These are phyloP conservation scores for Camponotus fellah DNA, from an alignment of 2,888 invertebrate species.

Conservation along the genomic window DNA sequence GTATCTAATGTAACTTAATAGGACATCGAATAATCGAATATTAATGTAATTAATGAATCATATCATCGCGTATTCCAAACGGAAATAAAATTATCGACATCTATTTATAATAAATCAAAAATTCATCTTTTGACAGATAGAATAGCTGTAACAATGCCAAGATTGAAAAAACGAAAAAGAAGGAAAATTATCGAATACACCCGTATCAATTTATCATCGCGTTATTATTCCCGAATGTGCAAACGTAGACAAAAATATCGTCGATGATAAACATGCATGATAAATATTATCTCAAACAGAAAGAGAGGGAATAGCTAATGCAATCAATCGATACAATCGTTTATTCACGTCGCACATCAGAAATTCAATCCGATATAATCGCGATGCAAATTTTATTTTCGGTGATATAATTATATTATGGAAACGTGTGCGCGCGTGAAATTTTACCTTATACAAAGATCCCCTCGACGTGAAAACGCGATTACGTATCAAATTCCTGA, in stretches of 20 bases:
- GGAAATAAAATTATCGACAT: slow-evolving; percentile 11
- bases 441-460: neutral
- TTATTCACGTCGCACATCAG: neutral
- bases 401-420: too few relatives aligned
- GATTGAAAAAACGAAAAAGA: neutral
- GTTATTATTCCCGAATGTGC: slow-evolving; percentile 17
- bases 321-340: slow-evolving; percentile 25
- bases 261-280: slow-evolving; percentile 21
- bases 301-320: neutral
- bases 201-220: slow-evolving; percentile 23
- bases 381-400: neutral
- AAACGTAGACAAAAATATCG: slow-evolving; percentile 20
- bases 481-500: slow-evolving; percentile 17
- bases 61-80: neutral
- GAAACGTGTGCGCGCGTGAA: neutral
- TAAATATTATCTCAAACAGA: slow-evolving; percentile 28
- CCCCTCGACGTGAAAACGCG: neutral
- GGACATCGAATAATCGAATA: slow-evolving; percentile 31
- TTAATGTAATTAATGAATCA: neutral
- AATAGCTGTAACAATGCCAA: neutral
- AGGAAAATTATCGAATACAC: neutral
- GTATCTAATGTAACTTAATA: slow-evolving; percentile 1
- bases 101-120: neutral
- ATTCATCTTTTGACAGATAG: neutral
- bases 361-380: neutral